Evolutionary conservation across 2,797 vertebrate species (phyloP).

Genomic region (Enteromius thamalakanensis): DNA sequence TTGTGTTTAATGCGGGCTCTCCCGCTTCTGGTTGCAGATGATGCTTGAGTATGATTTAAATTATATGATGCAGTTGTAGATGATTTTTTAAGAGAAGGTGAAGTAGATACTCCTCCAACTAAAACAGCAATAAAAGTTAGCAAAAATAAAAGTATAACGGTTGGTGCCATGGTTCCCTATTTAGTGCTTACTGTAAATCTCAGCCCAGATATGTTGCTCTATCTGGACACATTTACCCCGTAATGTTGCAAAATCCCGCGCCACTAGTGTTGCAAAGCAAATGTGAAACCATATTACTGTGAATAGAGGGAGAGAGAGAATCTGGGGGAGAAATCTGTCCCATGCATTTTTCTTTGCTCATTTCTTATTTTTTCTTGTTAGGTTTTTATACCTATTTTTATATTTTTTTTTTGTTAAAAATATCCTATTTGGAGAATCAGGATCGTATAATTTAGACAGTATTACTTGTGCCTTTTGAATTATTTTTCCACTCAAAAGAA

Average conservation of each 20-base stretch:
- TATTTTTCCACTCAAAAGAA: not conserved
- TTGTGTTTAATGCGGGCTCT: not conserved
- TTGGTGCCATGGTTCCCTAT: conserved; percentile 40
- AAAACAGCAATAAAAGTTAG: conserved; percentile 11
- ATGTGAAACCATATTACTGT: conserved; percentile 27
- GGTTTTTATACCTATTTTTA: not conserved
- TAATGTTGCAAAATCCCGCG: conserved; percentile 31
- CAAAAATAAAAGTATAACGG: conserved; percentile 11
- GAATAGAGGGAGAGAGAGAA: conserved; percentile 33
- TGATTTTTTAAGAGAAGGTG: conserved; percentile 3
- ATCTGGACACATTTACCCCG: conserved; percentile 9
- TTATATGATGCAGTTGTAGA: not conserved
- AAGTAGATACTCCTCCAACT: not conserved
- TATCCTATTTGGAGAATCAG: not conserved
- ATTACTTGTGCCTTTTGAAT: not conserved
- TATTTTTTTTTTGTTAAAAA: no score
- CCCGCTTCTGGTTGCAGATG: not conserved
- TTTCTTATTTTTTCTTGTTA: not conserved
- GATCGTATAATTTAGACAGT: not conserved
- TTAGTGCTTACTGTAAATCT: not conserved
- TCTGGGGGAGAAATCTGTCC: not conserved
- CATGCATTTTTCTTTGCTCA: not conserved
- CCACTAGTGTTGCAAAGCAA: not conserved
- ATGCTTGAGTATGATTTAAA: conserved; percentile 1
- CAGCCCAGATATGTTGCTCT: not conserved